phyloP scores from a whole-genome alignment of 1,140 invertebrate genomes.

The Anagrus nilaparvatae region DNA sequence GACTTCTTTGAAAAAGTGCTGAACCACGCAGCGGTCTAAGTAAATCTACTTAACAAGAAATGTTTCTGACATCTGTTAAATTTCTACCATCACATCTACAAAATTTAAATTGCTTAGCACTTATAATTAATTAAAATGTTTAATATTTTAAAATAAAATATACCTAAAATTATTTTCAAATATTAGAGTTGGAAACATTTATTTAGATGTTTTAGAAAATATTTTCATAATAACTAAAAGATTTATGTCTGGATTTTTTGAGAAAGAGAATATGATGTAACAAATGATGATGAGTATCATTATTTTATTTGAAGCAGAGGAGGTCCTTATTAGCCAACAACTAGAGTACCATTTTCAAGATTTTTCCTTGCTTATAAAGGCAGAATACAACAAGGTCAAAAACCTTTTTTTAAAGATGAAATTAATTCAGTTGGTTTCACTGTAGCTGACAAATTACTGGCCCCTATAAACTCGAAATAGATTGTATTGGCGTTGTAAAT shows the following conservation, averaged over 20 bases:
- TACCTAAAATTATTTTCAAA: conserved; percentile 49
- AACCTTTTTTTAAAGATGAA: conserved; percentile 44
- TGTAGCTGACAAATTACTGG: conserved; percentile 64
- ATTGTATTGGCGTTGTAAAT: conserved; percentile 75
- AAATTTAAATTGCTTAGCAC: conserved; percentile 11
- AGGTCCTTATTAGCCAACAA: conserved; percentile 91
- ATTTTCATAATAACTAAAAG: conserved; percentile 43
- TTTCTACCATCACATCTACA: conserved; percentile 79
- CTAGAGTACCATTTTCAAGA: conserved; percentile 91
- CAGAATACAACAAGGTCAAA: conserved; percentile 73
- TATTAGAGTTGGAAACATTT: conserved; percentile 51
- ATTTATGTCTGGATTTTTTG: conserved; percentile 49
- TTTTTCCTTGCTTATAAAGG: conserved; percentile 78
- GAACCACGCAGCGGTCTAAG: conserved; percentile 91
- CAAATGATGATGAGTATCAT: conserved; percentile 73
- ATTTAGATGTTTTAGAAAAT: conserved; percentile 56
- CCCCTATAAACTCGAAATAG: conserved; percentile 82
- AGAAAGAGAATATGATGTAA: conserved; percentile 63
- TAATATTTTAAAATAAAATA: conserved; percentile 7
- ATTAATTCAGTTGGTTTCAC: conserved; percentile 71
- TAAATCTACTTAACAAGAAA: conserved; percentile 71
- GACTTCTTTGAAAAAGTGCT: conserved; percentile 90
- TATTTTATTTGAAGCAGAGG: conserved; percentile 82
- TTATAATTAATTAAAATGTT: conserved; percentile 1
- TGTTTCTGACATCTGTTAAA: conserved; percentile 68